phyloP scores from a whole-genome alignment of 1,140 invertebrate genomes.

The Lithobius niger region DNA sequence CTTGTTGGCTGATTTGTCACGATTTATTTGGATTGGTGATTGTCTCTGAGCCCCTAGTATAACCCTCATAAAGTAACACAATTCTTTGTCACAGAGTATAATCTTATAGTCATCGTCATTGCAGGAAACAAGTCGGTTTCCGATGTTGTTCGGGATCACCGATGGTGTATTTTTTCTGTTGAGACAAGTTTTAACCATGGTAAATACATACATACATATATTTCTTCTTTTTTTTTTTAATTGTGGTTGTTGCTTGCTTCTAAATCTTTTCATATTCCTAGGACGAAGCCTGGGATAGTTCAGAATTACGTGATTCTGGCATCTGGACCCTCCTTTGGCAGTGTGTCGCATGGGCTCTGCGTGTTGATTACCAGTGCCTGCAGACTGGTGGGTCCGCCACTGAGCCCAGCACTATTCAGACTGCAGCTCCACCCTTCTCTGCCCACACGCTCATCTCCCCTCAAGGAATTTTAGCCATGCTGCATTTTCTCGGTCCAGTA shows the following conservation, averaged over 20 bases:
- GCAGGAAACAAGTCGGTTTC: neutral
- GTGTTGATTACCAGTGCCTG: neutral
- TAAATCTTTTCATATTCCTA: neutral
- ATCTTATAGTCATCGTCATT: too few species aligned
- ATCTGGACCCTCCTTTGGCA: neutral
- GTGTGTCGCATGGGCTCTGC: neutral
- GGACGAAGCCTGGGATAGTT: neutral
- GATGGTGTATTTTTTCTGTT: neutral
- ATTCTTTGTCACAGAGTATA: too few species aligned
- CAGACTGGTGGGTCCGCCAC: neutral
- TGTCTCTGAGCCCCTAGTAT: too few species aligned
- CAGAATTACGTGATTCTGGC: neutral
- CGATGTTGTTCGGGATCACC: neutral
- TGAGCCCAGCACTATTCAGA: neutral
- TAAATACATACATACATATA: neutral
- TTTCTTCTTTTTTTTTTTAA: neutral
- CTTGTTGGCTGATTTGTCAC: too few species aligned
- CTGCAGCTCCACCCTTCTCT: neutral
- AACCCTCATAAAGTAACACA: too few species aligned
- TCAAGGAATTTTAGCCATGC: neutral
- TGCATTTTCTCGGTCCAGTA: neutral
- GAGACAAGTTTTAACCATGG: neutral
- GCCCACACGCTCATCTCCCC: neutral
- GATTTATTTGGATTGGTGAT: too few species aligned
- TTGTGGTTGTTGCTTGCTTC: neutral